Conservation (phyloP, 2,797 vertebrate species). For the Xenopus petersii region DNA sequence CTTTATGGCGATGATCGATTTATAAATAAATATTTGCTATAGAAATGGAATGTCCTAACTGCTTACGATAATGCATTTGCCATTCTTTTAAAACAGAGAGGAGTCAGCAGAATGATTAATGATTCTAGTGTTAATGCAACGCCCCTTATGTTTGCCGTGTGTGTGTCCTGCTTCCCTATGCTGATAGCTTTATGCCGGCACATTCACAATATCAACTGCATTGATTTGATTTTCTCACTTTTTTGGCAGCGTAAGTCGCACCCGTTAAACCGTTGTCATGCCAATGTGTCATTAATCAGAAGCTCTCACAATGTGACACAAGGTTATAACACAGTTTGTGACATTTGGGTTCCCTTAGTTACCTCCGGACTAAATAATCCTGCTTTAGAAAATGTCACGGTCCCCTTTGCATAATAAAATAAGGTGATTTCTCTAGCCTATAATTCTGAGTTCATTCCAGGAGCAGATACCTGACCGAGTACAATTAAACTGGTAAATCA, state of each 20-base stretch:
- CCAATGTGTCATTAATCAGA: constrained; percentile 37
- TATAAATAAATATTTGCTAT: neutral
- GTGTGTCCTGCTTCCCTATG: constrained; percentile 21
- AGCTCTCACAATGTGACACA: constrained; percentile 29
- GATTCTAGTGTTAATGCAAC: constrained; percentile 32
- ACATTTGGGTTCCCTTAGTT: constrained; percentile 31
- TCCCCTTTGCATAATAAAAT: neutral
- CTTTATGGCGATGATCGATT: constrained; percentile 1
- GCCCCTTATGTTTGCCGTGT: constrained; percentile 28
- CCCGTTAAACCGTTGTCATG: constrained; percentile 18
- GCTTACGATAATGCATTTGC: constrained; percentile 3
- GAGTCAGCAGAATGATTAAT: constrained; percentile 35
- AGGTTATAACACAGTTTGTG: constrained; percentile 31
- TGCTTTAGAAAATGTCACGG: neutral
- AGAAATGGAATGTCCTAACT: neutral
- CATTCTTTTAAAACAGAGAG: constrained; percentile 28
- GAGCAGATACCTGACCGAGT: too few species aligned
- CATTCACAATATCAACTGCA: constrained; percentile 23
- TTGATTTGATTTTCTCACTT: neutral
- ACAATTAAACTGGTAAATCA: too few species aligned
- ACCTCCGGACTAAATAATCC: constrained; percentile 6
- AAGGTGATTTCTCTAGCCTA: too few species aligned
- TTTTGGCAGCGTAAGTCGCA: constrained; percentile 20
- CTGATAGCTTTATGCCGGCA: constrained; percentile 41
- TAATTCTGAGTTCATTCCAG: too few species aligned